Evolutionary conservation across 2,888 invertebrate genomes (phyloP), one percentile per base, ranked within the genome.

Genomic region (Pasiphila rectangulata): DNA sequence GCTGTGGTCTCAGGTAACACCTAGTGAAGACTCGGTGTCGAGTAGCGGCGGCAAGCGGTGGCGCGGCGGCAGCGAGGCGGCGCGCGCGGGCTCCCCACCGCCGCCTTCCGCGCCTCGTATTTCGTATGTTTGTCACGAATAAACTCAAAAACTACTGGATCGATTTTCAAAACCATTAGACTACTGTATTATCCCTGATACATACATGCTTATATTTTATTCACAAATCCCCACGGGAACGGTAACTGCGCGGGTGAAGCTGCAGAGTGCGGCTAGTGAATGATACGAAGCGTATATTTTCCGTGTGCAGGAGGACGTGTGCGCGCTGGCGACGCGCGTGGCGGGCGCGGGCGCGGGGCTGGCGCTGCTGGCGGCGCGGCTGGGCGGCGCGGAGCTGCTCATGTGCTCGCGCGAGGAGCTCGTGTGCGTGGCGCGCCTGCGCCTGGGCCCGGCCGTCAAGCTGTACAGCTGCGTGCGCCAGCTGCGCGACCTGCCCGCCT

Each of bases 381-480:
- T 98, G 60, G 94, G 96, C 74, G 98, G 97, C 16, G 93, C 94
- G 59, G 93, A 96, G 29, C 92, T 97, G 54, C 80, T 97, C 38
- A 92, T 95, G 90, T 87, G 97, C 56, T 94, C 93, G 37, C 96
- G 97, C 84, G 91, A 92, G 57, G 97, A 98, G 84, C 90, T 97
- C 46, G 90, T 94, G 19, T 90, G 92, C 30, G 83, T 93, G 51
- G 89, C 97, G 61, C 91, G 93, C 38, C 88, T 97, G 51, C 94
- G 95, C 72, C 89, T 97, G 46, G 97, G 97, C 4, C 96, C 96
- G 25, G 95, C 96, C 25, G 91, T 96, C 56, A 97, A 96, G 57
- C 50, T 73, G 21, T 80, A 84, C 75, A 72, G 77, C 35, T 75
- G 76, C 19, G 72, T 83, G 45, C 68, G 78, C 0, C 75, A 76